Conservation (phyloP, 2,113 vertebrate genomes). For the Globicephala melas region DNA sequence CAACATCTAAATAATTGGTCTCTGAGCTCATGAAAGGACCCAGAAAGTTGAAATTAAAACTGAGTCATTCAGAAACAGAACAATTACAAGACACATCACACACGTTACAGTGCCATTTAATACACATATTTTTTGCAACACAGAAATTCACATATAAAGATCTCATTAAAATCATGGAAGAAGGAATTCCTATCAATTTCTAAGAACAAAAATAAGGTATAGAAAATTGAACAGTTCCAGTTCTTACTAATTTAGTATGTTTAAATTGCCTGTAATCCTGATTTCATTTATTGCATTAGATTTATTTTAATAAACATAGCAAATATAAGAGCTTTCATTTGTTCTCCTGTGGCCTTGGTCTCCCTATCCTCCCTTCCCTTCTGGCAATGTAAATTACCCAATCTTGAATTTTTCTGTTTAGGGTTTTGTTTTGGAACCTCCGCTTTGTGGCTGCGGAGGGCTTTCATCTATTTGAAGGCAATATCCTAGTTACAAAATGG, state of each 20-base stretch:
- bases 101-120: not conserved
- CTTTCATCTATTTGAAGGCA: not conserved
- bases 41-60: not conserved
- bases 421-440: not conserved
- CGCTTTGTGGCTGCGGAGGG: not conserved
- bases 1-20: not conserved
- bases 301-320: not conserved
- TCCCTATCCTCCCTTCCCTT: not conserved
- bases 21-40: not conserved
- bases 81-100: not conserved
- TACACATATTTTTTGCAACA: not conserved
- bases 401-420: not conserved
- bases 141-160: not conserved
- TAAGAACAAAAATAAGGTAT: not conserved
- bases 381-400: not conserved
- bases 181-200: not conserved
- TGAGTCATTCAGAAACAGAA: not conserved
- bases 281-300: not conserved
- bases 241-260: not conserved
- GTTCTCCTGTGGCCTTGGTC: not conserved
- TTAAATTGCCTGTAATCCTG: not conserved
- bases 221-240: not conserved
- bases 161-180: not conserved
- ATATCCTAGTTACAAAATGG: conserved; percentile 1
- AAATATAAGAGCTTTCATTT: not conserved